Evolutionary conservation across 2,888 invertebrate species (phyloP).

Genomic region (Nomada flava): DNA sequence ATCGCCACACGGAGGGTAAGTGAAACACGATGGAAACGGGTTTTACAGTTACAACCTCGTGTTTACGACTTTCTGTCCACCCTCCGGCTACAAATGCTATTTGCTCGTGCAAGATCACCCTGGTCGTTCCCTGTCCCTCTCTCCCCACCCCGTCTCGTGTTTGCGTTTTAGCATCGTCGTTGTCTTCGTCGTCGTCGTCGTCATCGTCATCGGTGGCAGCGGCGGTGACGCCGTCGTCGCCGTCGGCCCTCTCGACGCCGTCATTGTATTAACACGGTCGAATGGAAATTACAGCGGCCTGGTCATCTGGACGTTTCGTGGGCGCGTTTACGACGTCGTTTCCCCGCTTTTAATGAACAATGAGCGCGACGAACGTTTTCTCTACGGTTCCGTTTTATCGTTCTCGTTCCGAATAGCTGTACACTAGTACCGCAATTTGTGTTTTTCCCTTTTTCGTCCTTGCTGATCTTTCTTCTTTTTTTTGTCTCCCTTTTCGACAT

Average conservation of each 20-base stretch:
- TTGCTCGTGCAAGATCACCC: constrained; percentile 69
- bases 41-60: constrained; percentile 80
- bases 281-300: constrained; percentile 80
- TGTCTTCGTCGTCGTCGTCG: constrained; percentile 16
- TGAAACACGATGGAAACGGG: constrained; percentile 73
- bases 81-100: constrained; percentile 71
- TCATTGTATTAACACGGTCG: constrained; percentile 77
- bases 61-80: constrained; percentile 75
- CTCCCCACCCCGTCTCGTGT: constrained; percentile 18
- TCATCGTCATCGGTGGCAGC: constrained; percentile 12
- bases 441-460: not conserved
- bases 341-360: constrained; percentile 77
- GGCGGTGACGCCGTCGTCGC: too few species aligned
- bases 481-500: not conserved
- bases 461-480: not conserved
- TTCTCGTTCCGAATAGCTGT: constrained; percentile 6
- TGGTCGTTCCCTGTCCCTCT: not conserved
- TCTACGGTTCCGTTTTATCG: constrained; percentile 34
- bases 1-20: constrained; percentile 44
- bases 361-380: constrained; percentile 51
- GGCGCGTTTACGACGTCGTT: constrained; percentile 78
- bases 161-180: constrained; percentile 17
- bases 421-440: not conserved
- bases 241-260: constrained; percentile 34
- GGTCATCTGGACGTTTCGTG: constrained; percentile 70